Conservation (phyloP, 2,888 invertebrate species). For the Schizotus pectinicornis region DNA sequence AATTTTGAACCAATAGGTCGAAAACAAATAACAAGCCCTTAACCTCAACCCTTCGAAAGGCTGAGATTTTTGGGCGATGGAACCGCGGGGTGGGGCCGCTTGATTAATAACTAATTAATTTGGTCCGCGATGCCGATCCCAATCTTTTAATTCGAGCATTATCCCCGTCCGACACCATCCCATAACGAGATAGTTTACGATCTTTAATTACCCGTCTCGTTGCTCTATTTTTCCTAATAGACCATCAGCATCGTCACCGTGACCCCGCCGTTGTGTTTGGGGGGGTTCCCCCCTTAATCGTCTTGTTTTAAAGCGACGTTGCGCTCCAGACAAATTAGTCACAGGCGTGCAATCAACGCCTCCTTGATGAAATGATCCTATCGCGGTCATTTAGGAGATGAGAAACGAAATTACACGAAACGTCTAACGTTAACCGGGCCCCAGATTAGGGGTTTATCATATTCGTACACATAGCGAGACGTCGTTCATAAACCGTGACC, state of each 20-base stretch:
- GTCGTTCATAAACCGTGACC: constrained; percentile 5
- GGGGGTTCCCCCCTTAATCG: background rate
- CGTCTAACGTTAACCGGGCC: constrained; percentile 10
- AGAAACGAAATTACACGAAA: constrained; percentile 26
- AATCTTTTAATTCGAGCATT: constrained; percentile 28
- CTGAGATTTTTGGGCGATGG: too few relatives aligned
- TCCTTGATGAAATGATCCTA: constrained; percentile 31
- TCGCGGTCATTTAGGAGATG: constrained; percentile 30
- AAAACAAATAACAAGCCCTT: too few relatives aligned
- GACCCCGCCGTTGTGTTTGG: background rate
- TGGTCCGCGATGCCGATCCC: constrained; percentile 20
- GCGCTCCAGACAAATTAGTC: constrained; percentile 31
- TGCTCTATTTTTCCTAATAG: constrained; percentile 20
- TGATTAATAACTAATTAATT: constrained; percentile 24
- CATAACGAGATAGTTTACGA: constrained; percentile 21
- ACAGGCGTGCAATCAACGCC: constrained; percentile 29
- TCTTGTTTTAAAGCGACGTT: constrained; percentile 6
- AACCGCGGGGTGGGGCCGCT: background rate
- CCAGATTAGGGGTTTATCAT: constrained; percentile 17
- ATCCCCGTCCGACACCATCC: constrained; percentile 20
- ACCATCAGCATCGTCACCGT: constrained; percentile 5
- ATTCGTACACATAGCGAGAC: constrained; percentile 7
- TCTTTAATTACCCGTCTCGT: constrained; percentile 22
- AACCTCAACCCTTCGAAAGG: too few relatives aligned
- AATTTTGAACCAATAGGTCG: too few relatives aligned